These are phyloP conservation scores for Pogona vitticeps DNA, from an alignment of 2,113 vertebrate genomes.

Conservation along the genomic window DNA sequence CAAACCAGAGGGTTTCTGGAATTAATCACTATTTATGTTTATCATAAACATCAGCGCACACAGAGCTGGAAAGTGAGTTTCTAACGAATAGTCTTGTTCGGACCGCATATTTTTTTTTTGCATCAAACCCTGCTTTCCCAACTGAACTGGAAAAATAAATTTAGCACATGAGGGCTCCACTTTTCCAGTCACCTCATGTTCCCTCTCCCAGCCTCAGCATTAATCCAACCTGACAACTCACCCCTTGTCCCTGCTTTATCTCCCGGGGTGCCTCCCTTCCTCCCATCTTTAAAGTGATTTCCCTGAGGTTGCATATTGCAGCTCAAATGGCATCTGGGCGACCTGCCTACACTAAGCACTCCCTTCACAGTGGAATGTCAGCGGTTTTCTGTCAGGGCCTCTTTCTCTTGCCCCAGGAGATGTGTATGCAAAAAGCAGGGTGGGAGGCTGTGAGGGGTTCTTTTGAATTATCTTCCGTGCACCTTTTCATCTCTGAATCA, in stretches of 20 bases:
- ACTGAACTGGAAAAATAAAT: not conserved
- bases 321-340: conserved; percentile 18
- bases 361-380: not conserved
- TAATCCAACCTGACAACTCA: conserved; percentile 30
- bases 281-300: conserved; percentile 25
- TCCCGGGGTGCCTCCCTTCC: conserved; percentile 10
- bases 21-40: not conserved
- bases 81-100: not conserved
- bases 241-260: conserved; percentile 28
- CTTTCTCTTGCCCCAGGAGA: conserved; percentile 10
- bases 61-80: not conserved
- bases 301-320: conserved; percentile 29
- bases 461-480: not conserved
- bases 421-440: conserved; percentile 1
- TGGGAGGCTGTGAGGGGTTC: not conserved
- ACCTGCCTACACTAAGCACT: conserved; percentile 14
- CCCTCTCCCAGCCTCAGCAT: conserved; percentile 1
- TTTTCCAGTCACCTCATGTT: conserved; percentile 25
- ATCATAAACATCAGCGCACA: not conserved
- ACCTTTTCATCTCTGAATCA: conserved; percentile 21
- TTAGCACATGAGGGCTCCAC: conserved; percentile 10
- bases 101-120: not conserved
- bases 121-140: not conserved
- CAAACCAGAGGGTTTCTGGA: not conserved
- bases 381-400: accelerated